phyloP scores from a whole-genome alignment of 2,797 vertebrate species.

The Acanthiza pusilla region DNA sequence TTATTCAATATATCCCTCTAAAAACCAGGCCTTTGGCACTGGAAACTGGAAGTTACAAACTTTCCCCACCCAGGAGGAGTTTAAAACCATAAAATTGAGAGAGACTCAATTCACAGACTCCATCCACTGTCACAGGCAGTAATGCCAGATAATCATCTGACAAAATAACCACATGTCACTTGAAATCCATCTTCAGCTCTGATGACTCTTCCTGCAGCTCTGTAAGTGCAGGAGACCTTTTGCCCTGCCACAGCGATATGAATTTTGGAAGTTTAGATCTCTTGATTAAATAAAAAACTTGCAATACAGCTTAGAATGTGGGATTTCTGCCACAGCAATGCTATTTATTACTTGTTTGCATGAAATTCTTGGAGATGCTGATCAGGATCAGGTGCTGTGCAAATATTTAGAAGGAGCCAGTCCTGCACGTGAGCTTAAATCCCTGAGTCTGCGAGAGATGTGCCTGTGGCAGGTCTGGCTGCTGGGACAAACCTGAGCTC shows the following conservation, averaged over 20 bases:
- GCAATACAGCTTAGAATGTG: background rate
- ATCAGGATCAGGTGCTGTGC: background rate
- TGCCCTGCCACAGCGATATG: background rate
- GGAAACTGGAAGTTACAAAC: background rate
- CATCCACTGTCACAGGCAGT: background rate
- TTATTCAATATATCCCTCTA: background rate
- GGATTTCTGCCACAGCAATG: background rate
- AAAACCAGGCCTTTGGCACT: background rate
- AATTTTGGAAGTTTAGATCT: background rate
- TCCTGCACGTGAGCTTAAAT: background rate
- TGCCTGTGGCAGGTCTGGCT: background rate
- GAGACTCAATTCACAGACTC: accelerated
- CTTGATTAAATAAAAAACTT: background rate
- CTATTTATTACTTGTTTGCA: background rate
- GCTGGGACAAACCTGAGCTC: background rate
- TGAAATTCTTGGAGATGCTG: background rate
- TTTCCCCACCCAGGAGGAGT: background rate
- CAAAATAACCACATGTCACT: background rate
- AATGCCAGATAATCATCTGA: background rate
- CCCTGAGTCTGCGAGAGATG: background rate
- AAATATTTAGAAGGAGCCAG: background rate
- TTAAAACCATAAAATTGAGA: background rate
- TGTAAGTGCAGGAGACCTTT: background rate
- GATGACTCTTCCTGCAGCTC: background rate
- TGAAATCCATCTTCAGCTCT: background rate